phyloP scores from a whole-genome alignment of 2,888 invertebrate genomes.

The Odontocolon sp. region DNA sequence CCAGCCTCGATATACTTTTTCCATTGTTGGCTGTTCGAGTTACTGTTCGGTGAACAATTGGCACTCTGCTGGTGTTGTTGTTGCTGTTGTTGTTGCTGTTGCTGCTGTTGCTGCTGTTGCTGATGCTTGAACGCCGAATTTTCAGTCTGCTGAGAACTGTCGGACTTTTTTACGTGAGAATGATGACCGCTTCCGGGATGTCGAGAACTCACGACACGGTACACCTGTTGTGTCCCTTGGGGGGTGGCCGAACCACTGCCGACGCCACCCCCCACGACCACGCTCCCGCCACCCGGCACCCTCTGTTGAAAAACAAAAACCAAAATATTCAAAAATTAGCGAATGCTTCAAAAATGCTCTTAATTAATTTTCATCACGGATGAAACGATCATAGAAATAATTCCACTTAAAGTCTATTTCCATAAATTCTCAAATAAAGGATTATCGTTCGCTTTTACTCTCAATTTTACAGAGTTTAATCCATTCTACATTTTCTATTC shows the following conservation, averaged over 20 bases:
- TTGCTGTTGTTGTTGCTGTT: constrained; percentile 64
- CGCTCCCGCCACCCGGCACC: constrained; percentile 77
- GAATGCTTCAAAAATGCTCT: too few species aligned
- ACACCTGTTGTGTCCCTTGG: constrained; percentile 78
- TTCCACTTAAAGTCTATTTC: too few species aligned
- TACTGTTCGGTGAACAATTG: constrained; percentile 69
- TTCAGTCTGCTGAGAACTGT: constrained; percentile 83
- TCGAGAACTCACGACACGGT: constrained; percentile 77
- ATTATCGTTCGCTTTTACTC: too few species aligned
- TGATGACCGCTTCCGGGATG: constrained; percentile 74
- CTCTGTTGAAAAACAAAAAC: constrained; percentile 66
- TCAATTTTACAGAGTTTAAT: too few species aligned
- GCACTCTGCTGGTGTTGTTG: constrained; percentile 65
- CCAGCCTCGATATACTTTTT: constrained; percentile 81
- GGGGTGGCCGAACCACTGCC: constrained; percentile 78
- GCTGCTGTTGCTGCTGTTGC: constrained; percentile 69
- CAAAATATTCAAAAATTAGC: constrained; percentile 24
- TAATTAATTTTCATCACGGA: neutral
- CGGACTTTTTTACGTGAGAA: constrained; percentile 80
- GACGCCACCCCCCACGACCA: constrained; percentile 79
- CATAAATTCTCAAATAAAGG: too few species aligned
- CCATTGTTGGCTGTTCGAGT: constrained; percentile 81
- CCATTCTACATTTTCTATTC: constrained; percentile 25
- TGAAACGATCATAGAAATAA: too few species aligned
- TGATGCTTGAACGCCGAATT: constrained; percentile 81